These are phyloP conservation scores for Halcyon badia DNA, from an alignment of 2,797 vertebrate species.

Conservation along the genomic window DNA sequence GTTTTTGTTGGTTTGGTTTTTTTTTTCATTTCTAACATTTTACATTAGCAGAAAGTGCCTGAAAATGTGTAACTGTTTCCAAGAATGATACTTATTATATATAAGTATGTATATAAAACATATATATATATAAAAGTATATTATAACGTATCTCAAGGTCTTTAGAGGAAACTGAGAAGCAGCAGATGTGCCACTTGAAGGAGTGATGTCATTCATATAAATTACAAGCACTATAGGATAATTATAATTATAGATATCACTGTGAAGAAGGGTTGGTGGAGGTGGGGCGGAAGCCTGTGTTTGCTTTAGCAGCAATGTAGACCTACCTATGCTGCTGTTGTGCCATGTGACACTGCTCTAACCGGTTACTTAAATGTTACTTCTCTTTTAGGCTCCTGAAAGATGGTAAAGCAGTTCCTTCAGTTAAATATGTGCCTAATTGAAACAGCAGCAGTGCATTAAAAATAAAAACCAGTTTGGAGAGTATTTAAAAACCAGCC, in stretches of 20 bases:
- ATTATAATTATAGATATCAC: not conserved
- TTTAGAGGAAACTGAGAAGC: not conserved
- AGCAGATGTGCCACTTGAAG: not conserved
- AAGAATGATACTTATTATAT: not conserved
- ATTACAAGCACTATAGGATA: not conserved
- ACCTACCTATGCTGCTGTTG: not conserved
- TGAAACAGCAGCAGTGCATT: not conserved
- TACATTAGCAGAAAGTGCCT: not conserved
- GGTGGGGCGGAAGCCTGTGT: not conserved
- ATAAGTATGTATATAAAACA: too few species aligned
- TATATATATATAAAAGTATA: too few species aligned
- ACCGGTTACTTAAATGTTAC: not conserved
- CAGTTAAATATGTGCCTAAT: not conserved
- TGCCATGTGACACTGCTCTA: not conserved
- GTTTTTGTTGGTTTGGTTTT: not conserved
- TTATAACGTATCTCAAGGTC: not conserved
- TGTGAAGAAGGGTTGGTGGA: not conserved
- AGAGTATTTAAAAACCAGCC: not conserved
- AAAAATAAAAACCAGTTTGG: not conserved
- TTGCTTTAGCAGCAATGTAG: not conserved
- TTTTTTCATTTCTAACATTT: not conserved
- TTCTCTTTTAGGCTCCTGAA: not conserved
- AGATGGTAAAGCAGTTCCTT: not conserved
- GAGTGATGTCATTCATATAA: not conserved
- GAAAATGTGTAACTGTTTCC: not conserved